These are phyloP conservation scores for Lasioglossum baleicum DNA, from an alignment of 1,140 invertebrate genomes.

Conservation along the genomic window DNA sequence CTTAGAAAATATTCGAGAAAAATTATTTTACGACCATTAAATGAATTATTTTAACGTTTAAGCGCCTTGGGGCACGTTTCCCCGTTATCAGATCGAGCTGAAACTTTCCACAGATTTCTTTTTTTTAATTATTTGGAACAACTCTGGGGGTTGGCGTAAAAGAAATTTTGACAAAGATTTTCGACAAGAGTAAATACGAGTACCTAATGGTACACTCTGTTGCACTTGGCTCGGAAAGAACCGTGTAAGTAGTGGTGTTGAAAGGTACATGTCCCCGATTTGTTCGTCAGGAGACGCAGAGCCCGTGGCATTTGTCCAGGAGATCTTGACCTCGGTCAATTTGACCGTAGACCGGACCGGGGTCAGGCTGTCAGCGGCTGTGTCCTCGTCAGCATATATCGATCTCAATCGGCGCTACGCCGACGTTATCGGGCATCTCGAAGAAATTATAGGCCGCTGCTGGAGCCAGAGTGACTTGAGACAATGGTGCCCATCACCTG, in stretches of 20 bases:
- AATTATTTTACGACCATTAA: no score
- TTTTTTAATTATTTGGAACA: no score
- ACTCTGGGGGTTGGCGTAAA: no score
- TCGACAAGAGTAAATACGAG: no score
- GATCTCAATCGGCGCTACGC: conserved; percentile 66
- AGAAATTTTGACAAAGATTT: no score
- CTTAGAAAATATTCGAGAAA: no score
- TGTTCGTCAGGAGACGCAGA: conserved; percentile 28
- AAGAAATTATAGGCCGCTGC: conserved; percentile 65
- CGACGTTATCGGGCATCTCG: conserved; percentile 61
- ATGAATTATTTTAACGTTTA: no score
- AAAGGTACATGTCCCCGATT: conserved; percentile 44
- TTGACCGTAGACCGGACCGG: conserved; percentile 48
- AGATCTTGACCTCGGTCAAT: conserved; percentile 69
- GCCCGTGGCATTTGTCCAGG: conserved; percentile 58
- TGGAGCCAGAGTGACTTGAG: conserved; percentile 61
- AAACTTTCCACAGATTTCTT: no score
- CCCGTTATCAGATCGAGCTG: no score
- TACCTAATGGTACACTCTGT: not conserved
- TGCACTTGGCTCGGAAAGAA: not conserved
- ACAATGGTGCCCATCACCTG: conserved; percentile 67
- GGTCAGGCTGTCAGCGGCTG: conserved; percentile 62
- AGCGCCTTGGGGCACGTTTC: no score
- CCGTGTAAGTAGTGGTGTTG: not conserved
- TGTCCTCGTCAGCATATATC: conserved; percentile 53